Evolutionary conservation across 2,113 vertebrate species (phyloP).

Genomic region (Osmerus eperlanus): DNA sequence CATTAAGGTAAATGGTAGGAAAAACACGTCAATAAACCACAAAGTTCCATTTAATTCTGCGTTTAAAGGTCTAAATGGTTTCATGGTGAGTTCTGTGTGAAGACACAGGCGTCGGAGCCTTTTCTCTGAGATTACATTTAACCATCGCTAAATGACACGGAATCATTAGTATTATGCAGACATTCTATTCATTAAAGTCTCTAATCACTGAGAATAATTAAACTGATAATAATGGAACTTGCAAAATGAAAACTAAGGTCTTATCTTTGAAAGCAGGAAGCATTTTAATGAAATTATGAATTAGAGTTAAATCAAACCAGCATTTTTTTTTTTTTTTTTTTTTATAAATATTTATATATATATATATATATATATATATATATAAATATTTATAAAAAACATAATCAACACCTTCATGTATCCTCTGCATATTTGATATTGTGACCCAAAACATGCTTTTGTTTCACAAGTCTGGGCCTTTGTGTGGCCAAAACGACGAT

Average conservation of each 20-base stretch:
- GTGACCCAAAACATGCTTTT: conserved; percentile 20
- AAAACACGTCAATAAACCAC: not conserved
- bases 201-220: conserved; percentile 70
- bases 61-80: conserved; percentile 3
- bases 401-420: too few relatives aligned
- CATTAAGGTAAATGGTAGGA: not conserved
- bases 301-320: conserved; percentile 51
- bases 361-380: too few relatives aligned
- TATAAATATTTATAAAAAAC: too few relatives aligned
- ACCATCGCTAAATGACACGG: conserved; percentile 49
- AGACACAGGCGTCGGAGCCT: conserved; percentile 12
- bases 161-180: conserved; percentile 56
- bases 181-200: conserved; percentile 65
- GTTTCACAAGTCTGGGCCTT: conserved; percentile 18
- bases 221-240: conserved; percentile 69
- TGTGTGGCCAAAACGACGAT: conserved; percentile 19
- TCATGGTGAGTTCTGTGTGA: conserved; percentile 7
- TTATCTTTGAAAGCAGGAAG: conserved; percentile 67
- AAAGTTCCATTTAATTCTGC: not conserved
- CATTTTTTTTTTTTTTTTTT: too few relatives aligned
- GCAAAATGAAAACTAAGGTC: conserved; percentile 58
- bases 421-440: conserved; percentile 34
- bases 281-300: conserved; percentile 68
- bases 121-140: conserved; percentile 38
- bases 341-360: too few relatives aligned